Base-by-base conservation (phyloP, 2,888 invertebrate genomes). In the Tachina grossa region DNA sequence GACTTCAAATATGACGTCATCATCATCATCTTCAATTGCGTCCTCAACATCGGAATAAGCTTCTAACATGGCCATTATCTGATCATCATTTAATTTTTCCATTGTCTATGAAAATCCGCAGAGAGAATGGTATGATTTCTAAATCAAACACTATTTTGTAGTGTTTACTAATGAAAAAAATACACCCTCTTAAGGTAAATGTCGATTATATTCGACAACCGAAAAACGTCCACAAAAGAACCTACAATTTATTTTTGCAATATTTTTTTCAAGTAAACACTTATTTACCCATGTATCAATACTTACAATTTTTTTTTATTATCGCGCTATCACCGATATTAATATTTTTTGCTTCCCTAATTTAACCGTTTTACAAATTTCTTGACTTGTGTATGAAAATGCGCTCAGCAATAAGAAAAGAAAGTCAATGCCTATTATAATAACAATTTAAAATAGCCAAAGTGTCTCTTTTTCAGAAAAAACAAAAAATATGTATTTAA, bases 1-100 rank as follows among this genome's bases (percentile, higher is more conserved):
- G n/a, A n/a, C n/a, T n/a, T n/a, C 31, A 51, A 51, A 51, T 51
- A 16, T 51, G 16, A 51, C 51, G 51, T 51, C 51, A 51, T 22
- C 22, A 22, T 22, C 22, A 22, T 22, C 22, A 22, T 22, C 22
- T 22, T 22, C 22, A 22, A 51, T 16, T 51, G 16, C 51, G 51
- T 16, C 16, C 16, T 51, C 16, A 51, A 51, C 51, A 51, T 51
- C 51, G 16, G 16, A 51, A 51, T 51, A 51, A 51, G 51, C 16
- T 51, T 51, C 51, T 16, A 51, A 51, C 16, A 51, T 51, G 16
- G 16, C 51, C 51, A 16, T 51, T 51, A 51, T 16, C 51, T 51
- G 16, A 51, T 51, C 51, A 51, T 51, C 14, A 11, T 47, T 13
- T 47, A 47, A 13, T 47, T 47, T 47, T 47, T 47, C 47, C 47